These are phyloP conservation scores for Idaea biselata DNA, from an alignment of 2,888 invertebrate genomes.

Conservation along the genomic window DNA sequence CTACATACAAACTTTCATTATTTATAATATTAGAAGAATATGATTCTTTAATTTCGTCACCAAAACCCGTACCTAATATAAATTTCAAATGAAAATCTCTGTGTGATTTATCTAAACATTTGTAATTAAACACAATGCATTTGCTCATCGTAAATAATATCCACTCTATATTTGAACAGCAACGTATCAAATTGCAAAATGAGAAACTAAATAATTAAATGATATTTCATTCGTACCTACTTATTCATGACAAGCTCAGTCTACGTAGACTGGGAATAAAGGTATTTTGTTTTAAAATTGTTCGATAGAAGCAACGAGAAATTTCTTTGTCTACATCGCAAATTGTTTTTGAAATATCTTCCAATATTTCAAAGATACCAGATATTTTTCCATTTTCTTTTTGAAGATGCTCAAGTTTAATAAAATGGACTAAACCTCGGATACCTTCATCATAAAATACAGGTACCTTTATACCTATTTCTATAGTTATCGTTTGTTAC, in stretches of 20 bases:
- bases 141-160: not conserved
- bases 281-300: slow-evolving; percentile 12
- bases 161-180: not conserved
- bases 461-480: slow-evolving; percentile 11
- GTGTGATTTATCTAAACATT: no score
- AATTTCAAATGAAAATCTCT: no score
- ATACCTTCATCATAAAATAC: slow-evolving; percentile 31
- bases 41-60: no score
- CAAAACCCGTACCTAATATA: no score
- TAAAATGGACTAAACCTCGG: slow-evolving; percentile 18
- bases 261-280: slow-evolving; percentile 5
- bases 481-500: not conserved
- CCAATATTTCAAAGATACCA: slow-evolving; percentile 12
- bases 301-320: slow-evolving; percentile 8
- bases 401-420: slow-evolving; percentile 15
- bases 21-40: no score
- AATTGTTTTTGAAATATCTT: slow-evolving; percentile 22
- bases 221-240: not conserved
- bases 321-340: slow-evolving; percentile 1
- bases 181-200: not conserved
- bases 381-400: slow-evolving; percentile 20
- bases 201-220: not conserved
- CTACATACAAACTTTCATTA: no score
- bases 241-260: not conserved
- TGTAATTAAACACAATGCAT: no score